A percentile compares a stretch with the other conserved stretches of the same genome.
phyloP scores from a whole-genome alignment of 2,888 invertebrate species.

The Leptopilina syphax region DNA sequence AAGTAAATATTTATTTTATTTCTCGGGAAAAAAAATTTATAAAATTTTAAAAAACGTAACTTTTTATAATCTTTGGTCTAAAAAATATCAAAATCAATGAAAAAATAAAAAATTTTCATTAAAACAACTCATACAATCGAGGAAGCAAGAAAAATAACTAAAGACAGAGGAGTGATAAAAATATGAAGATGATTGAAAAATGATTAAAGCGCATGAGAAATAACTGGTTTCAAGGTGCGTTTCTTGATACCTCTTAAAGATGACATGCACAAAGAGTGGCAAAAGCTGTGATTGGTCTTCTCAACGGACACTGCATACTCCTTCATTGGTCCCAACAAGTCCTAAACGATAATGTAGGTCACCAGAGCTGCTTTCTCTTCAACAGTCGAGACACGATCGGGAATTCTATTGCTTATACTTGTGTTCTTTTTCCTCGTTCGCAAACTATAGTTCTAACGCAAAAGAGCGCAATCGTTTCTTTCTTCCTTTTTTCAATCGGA shows the following conservation, averaged over 20 bases:
- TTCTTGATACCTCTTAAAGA: conserved; percentile 48
- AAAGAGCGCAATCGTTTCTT: conserved; percentile 40
- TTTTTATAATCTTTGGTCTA: no score
- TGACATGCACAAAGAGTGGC: conserved; percentile 32
- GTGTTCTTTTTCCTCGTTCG: conserved; percentile 54
- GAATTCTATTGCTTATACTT: conserved; percentile 66
- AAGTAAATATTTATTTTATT: no score
- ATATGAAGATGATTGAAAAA: conserved; percentile 6
- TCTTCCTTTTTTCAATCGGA: conserved; percentile 48
- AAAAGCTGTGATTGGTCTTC: conserved; percentile 54
- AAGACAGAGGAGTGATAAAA: not conserved
- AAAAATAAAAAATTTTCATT: no score
- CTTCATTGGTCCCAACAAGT: conserved; percentile 56
- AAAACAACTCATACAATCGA: no score
- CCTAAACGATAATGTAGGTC: conserved; percentile 65
- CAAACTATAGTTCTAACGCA: conserved; percentile 51
- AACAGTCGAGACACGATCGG: conserved; percentile 57
- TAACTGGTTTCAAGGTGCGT: conserved; percentile 63
- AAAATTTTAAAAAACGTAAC: no score
- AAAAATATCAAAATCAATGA: no score
- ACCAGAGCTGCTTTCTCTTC: conserved; percentile 75
- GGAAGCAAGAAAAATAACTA: not conserved
- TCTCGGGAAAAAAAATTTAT: no score
- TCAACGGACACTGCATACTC: conserved; percentile 50
- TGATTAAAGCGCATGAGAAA: conserved; percentile 43